These are phyloP conservation scores for Ageneiosus marmoratus DNA, from an alignment of 2,113 vertebrate genomes.

Conservation along the genomic window DNA sequence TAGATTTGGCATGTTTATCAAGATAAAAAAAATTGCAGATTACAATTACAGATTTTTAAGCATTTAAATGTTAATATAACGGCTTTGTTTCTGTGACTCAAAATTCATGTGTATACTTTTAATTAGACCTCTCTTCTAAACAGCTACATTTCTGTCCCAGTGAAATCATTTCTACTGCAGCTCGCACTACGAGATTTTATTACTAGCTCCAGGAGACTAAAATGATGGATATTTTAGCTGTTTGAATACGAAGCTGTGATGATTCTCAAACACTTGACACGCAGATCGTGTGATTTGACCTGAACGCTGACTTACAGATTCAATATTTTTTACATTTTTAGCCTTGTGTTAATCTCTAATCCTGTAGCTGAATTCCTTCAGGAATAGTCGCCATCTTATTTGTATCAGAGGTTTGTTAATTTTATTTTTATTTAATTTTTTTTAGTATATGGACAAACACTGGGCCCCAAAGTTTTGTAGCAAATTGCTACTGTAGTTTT, in stretches of 20 bases:
- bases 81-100: background rate
- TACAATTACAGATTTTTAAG: background rate
- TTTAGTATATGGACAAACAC: conserved; percentile 41
- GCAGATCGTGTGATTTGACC: conserved; percentile 49
- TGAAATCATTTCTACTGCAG: background rate
- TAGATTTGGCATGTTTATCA: background rate
- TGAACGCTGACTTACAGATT: conserved; percentile 46
- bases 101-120: background rate
- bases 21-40: background rate
- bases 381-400: conserved; percentile 73
- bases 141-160: background rate
- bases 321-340: conserved; percentile 59
- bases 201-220: background rate
- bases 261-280: background rate
- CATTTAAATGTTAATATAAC: background rate
- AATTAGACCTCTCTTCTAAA: background rate
- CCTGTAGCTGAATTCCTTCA: conserved; percentile 69
- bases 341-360: conserved; percentile 64
- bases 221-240: background rate
- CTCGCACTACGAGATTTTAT: background rate
- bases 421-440: conserved; percentile 56
- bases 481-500: conserved; percentile 68
- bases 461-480: conserved; percentile 66
- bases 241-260: background rate
- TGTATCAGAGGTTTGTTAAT: conserved; percentile 57